These are phyloP conservation scores for Enteromius argenteus DNA, from an alignment of 2,797 vertebrate species.

Conservation along the genomic window DNA sequence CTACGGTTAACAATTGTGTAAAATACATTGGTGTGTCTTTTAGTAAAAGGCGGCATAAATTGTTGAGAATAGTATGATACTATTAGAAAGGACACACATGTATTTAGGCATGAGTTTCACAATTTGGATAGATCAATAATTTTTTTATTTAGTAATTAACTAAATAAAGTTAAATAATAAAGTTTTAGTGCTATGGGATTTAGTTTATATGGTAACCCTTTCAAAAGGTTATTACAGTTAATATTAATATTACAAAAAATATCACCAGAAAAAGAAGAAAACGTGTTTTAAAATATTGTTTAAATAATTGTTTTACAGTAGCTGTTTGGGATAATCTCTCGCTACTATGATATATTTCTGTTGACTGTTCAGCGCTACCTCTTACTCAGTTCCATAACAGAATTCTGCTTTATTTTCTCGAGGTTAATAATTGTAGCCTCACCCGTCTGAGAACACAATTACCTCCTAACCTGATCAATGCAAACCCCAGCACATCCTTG, in stretches of 20 bases:
- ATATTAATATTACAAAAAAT: neutral
- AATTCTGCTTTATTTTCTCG: neutral
- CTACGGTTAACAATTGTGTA: neutral
- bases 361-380: neutral
- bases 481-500: constrained; percentile 34
- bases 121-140: neutral
- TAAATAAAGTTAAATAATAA: neutral
- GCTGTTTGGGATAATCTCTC: neutral
- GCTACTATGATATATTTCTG: neutral
- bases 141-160: neutral
- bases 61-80: neutral
- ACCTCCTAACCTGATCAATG: constrained; percentile 9
- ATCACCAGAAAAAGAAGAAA: neutral
- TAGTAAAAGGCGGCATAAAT: neutral
- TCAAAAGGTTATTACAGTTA: neutral
- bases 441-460: constrained; percentile 20
- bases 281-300: neutral
- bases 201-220: neutral
- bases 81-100: neutral
- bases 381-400: neutral
- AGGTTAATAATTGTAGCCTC: constrained; percentile 20
- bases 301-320: neutral
- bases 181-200: neutral
- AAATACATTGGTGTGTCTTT: neutral
- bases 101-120: neutral